A percentile compares a stretch with the other conserved stretches of the same genome.
phyloP scores from a whole-genome alignment of 2,888 invertebrate genomes.

The Calephelis perditalis region DNA sequence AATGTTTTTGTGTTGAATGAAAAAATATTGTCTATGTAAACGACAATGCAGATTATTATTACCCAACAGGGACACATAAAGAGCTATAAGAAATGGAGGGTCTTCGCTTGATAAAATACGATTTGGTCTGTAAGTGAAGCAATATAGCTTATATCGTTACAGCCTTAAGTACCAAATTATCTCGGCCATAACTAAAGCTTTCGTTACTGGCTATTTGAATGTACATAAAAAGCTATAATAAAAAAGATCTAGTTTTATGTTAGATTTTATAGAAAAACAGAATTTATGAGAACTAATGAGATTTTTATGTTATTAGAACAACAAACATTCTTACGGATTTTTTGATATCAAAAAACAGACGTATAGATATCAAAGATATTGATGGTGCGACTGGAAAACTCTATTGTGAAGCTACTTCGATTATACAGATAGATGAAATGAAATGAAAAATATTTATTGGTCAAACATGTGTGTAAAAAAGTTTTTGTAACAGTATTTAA shows the following conservation, averaged over 20 bases:
- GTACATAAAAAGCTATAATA: conserved; percentile 9
- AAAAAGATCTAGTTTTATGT: neutral
- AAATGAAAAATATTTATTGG: too few species aligned
- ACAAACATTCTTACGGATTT: too few species aligned
- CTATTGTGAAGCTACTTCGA: too few species aligned
- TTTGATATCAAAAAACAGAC: too few species aligned
- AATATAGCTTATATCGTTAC: conserved; percentile 20
- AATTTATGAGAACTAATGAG: too few species aligned
- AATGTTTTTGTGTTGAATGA: conserved; percentile 53
- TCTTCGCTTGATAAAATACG: conserved; percentile 42
- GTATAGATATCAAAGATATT: too few species aligned
- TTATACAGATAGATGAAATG: too few species aligned
- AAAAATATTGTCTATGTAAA: conserved; percentile 64
- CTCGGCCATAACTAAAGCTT: conserved; percentile 18
- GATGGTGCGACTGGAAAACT: too few species aligned
- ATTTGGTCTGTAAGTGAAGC: conserved; percentile 34
- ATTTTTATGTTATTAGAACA: too few species aligned
- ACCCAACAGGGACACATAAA: conserved; percentile 56
- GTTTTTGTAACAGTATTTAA: too few species aligned
- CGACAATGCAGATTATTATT: conserved; percentile 67
- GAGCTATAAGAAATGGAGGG: conserved; percentile 47
- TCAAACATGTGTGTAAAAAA: too few species aligned
- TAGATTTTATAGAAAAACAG: too few species aligned
- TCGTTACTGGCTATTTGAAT: conserved; percentile 7
- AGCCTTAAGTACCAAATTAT: conserved; percentile 31